Evolutionary conservation across 2,888 invertebrate species (phyloP).

Genomic region (Ganaspis brasiliensis): DNA sequence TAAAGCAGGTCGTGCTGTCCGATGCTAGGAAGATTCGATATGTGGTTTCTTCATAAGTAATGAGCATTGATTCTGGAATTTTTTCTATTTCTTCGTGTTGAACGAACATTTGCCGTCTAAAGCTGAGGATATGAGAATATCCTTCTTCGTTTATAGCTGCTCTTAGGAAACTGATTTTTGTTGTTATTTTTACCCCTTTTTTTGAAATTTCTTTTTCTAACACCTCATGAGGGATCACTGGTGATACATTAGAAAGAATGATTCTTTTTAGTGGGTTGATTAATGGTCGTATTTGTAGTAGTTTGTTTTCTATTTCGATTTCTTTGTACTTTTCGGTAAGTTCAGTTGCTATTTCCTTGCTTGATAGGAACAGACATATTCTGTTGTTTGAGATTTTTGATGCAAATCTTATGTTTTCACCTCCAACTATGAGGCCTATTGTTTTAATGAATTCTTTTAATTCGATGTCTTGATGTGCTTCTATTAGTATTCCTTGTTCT

Average conservation of each 20-base stretch:
- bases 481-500: conserved; percentile 21
- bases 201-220: conserved; percentile 9
- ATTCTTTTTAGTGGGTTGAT: conserved; percentile 38
- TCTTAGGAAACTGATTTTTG: conserved; percentile 35
- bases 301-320: background rate
- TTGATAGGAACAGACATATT: conserved; percentile 11
- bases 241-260: conserved; percentile 41
- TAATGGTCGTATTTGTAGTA: too few relatives aligned
- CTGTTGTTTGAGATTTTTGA: conserved; percentile 6
- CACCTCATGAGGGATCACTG: conserved; percentile 41
- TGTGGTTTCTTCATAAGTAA: background rate
- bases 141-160: conserved; percentile 37
- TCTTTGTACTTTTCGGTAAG: background rate
- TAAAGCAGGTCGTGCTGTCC: conserved; percentile 17
- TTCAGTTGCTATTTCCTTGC: conserved; percentile 3
- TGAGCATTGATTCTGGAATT: background rate
- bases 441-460: conserved; percentile 2
- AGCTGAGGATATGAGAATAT: background rate
- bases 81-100: background rate
- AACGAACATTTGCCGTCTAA: background rate
- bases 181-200: conserved; percentile 17
- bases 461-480: background rate
- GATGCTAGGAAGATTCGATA: background rate
- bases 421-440: background rate
- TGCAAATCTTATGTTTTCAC: conserved; percentile 17